Evolutionary conservation across 2,797 vertebrate species (phyloP).

Genomic region (Intellagama lesueurii): DNA sequence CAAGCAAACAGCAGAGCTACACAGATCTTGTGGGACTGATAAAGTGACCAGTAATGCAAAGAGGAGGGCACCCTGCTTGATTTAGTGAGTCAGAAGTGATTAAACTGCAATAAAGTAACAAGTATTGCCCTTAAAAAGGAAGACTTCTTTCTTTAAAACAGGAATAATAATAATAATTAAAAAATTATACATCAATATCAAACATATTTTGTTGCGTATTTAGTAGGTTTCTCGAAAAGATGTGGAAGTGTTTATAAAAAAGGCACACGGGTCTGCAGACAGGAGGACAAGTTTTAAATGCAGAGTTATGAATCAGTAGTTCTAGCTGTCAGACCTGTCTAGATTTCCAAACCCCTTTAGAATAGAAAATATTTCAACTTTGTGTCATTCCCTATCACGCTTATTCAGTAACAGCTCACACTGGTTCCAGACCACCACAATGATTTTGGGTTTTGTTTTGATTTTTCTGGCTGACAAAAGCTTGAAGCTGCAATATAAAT

Average conservation of each 20-base stretch:
- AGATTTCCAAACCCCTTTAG: conserved; percentile 72
- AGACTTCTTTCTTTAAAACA: conserved; percentile 88
- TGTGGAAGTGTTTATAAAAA: conserved; percentile 90
- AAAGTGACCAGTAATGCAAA: conserved; percentile 36
- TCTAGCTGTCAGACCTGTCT: conserved; percentile 81
- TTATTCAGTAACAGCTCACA: conserved; percentile 75
- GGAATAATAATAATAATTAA: conserved; percentile 74
- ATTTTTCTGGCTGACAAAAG: conserved; percentile 67
- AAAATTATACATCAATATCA: conserved; percentile 69
- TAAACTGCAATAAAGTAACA: conserved; percentile 71
- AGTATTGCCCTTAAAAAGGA: conserved; percentile 91
- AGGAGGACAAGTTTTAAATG: conserved; percentile 87
- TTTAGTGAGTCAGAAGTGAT: conserved; percentile 62
- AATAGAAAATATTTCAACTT: conserved; percentile 89
- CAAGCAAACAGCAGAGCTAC: conserved; percentile 50
- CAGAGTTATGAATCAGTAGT: conserved; percentile 83
- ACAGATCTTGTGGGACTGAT: not conserved
- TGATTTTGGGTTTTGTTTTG: conserved; percentile 71
- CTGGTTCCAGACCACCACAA: conserved; percentile 73
- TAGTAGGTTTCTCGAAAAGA: conserved; percentile 85
- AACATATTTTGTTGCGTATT: conserved; percentile 78
- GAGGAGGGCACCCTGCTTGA: conserved; percentile 54
- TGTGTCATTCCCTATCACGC: conserved; percentile 83
- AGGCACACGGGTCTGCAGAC: conserved; percentile 93
- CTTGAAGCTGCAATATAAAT: conserved; percentile 76